Percentiles rank a stretch among this genome's conserved stretches.
Conservation (phyloP, 2,797 vertebrate species). For the Taenioides sp. region DNA sequence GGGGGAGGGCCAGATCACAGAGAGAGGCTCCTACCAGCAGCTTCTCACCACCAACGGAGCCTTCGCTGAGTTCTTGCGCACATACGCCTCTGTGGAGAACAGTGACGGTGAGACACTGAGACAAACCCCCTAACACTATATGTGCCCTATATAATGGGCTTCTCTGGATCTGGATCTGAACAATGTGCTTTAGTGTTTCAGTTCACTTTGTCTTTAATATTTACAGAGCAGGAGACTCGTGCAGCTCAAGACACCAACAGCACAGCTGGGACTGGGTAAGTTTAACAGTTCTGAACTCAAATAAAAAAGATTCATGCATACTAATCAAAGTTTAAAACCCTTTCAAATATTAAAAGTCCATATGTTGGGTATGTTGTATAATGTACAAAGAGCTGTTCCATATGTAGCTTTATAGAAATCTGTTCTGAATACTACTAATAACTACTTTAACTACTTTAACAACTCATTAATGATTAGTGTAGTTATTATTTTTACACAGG, state of each 20-base stretch:
- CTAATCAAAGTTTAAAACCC: background rate
- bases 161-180: too few relatives aligned
- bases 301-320: too few relatives aligned
- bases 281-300: background rate
- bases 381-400: background rate
- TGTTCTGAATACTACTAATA: too few relatives aligned
- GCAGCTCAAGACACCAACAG: background rate
- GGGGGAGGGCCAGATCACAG: constrained; percentile 89
- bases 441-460: too few relatives aligned
- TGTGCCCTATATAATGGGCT: too few relatives aligned
- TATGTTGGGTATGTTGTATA: too few relatives aligned
- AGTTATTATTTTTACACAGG: background rate
- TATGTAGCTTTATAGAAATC: too few relatives aligned
- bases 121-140: background rate
- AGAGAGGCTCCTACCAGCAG: constrained; percentile 91
- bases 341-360: background rate
- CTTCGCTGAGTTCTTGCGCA: constrained; percentile 88
- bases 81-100: constrained; percentile 82
- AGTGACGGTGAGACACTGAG: constrained; percentile 68
- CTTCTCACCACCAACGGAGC: constrained; percentile 84
- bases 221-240: background rate
- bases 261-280: background rate
- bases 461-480: too few relatives aligned
- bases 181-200: background rate
- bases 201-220: background rate